phyloP scores from a whole-genome alignment of 2,888 invertebrate species.

The Silvanus unidentatus region DNA sequence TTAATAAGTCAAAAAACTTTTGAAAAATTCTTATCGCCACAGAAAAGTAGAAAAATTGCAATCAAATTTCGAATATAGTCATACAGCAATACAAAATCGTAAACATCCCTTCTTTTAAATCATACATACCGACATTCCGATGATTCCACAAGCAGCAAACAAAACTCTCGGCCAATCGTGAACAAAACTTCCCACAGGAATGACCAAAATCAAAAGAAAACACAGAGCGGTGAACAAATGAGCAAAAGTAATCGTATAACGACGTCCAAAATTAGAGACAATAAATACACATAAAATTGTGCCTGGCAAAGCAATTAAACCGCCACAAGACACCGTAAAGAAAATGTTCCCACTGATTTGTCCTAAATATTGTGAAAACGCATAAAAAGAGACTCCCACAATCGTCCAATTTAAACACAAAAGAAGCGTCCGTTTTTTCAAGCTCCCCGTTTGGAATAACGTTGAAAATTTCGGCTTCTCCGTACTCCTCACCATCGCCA shows the following conservation, averaged over 20 bases:
- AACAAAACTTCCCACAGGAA: conserved; percentile 45
- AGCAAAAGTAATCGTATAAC: conserved; percentile 48
- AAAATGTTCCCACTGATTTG: conserved; percentile 52
- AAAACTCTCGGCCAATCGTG: conserved; percentile 54
- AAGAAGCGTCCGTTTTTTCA: conserved; percentile 49
- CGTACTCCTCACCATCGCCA: conserved; percentile 32
- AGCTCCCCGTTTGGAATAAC: conserved; percentile 49
- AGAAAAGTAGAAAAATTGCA: too few species aligned
- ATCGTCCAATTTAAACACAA: conserved; percentile 55
- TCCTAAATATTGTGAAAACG: conserved; percentile 56
- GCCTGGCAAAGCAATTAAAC: conserved; percentile 52
- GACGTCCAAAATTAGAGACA: conserved; percentile 50
- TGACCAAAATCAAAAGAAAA: conserved; percentile 49
- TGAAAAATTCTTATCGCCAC: too few species aligned
- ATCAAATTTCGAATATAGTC: too few species aligned
- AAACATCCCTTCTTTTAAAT: too few species aligned
- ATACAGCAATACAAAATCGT: too few species aligned
- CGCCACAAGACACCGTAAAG: conserved; percentile 50
- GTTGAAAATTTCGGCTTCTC: conserved; percentile 39
- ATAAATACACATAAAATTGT: conserved; percentile 51
- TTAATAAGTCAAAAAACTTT: too few species aligned
- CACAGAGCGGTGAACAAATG: conserved; percentile 49
- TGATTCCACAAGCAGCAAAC: conserved; percentile 59
- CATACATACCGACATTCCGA: conserved; percentile 60
- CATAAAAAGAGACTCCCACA: conserved; percentile 54